A percentile compares a stretch with the other conserved stretches of the same genome.
Evolutionary conservation across 2,797 vertebrate genomes (phyloP).

Genomic region (Psittacula echo): DNA sequence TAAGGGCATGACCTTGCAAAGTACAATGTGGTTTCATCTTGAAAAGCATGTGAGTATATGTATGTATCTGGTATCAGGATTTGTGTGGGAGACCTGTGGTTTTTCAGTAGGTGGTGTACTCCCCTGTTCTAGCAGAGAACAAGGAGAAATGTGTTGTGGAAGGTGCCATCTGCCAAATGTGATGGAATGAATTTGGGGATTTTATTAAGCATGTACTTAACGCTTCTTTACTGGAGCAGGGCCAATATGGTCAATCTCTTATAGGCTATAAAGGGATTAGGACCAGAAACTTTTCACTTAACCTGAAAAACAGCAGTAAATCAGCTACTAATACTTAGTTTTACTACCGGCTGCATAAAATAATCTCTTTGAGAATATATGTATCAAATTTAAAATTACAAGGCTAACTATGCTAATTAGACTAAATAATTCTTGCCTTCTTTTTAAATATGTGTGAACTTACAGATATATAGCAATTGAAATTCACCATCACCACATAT

Average conservation of each 20-base stretch:
- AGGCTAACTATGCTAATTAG: not conserved
- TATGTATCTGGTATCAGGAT: not conserved
- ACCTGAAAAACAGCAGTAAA: not conserved
- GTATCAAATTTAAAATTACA: not conserved
- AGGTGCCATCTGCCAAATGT: conserved; percentile 52
- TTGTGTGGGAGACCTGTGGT: conserved; percentile 56
- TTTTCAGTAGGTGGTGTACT: conserved; percentile 59
- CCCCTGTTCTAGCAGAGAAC: conserved; percentile 28
- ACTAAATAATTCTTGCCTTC: not conserved
- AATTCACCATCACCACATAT: not conserved
- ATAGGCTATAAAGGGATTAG: not conserved
- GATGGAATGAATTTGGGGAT: not conserved
- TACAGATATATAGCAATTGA: not conserved
- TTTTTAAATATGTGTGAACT: not conserved
- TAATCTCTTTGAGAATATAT: not conserved
- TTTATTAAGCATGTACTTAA: not conserved
- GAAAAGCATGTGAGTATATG: not conserved
- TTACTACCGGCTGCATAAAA: not conserved
- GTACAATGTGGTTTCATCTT: not conserved
- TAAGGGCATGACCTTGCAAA: not conserved
- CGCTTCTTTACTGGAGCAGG: not conserved
- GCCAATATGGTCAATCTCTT: not conserved
- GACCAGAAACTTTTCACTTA: not conserved
- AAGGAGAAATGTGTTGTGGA: conserved; percentile 42
- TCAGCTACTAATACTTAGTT: not conserved